Conservation (phyloP, 2,888 invertebrate genomes). For the Alviniconcha strummeri region DNA sequence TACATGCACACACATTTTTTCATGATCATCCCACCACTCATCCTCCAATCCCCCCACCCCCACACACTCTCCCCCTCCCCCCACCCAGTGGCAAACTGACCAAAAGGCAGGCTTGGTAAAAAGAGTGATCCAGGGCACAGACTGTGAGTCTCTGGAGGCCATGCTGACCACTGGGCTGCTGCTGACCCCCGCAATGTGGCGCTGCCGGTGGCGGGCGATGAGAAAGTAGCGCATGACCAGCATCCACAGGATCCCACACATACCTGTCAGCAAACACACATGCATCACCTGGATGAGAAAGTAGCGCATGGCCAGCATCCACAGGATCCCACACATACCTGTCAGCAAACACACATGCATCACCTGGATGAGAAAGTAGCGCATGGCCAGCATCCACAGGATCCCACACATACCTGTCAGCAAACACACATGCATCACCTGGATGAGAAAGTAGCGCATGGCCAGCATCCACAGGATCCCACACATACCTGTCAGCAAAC, state of each 20-base stretch:
- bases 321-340: constrained; percentile 73
- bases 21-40: too few relatives aligned
- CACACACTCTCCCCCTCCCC: too few relatives aligned
- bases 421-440: not conserved
- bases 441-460: constrained; percentile 77
- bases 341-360: not conserved
- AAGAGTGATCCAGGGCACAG: constrained; percentile 80
- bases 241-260: constrained; percentile 77
- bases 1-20: not conserved
- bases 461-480: constrained; percentile 78
- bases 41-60: too few relatives aligned
- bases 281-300: constrained; percentile 71
- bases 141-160: constrained; percentile 48
- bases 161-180: constrained; percentile 39
- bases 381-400: constrained; percentile 77
- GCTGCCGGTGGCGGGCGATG: constrained; percentile 67
- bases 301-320: constrained; percentile 78
- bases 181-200: constrained; percentile 58
- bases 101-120: constrained; percentile 80
- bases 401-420: constrained; percentile 67
- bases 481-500: constrained; percentile 30
- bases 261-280: constrained; percentile 18
- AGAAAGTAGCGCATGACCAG: constrained; percentile 77
- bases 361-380: constrained; percentile 76
- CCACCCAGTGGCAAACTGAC: constrained; percentile 69